Evolutionary conservation across 1,140 invertebrate genomes (phyloP), one percentile per base, ranked within the genome.

Genomic region (Formica selysi): DNA sequence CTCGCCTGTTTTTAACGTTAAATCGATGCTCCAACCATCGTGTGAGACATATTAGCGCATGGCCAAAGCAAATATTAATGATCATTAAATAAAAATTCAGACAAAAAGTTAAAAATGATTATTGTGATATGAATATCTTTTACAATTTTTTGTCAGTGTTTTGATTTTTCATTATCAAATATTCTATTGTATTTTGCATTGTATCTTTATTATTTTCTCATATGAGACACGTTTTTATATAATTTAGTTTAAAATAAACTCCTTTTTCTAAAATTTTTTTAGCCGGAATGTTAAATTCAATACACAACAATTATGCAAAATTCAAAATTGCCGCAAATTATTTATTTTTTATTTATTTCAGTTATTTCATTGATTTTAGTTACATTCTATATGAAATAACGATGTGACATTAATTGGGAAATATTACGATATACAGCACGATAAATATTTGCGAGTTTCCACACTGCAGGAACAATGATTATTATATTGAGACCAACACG

Each of bases 1-100:
- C 32, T 71, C 54, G 81, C 16, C 78, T 51, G 76, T 38, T 68
- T 89, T 89, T 59, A 74, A n/a, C 57, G 67, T 68, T 68, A 83
- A 73, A 73, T 80, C 62, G 29, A 80, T 61, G 29, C 54, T 67
- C 6, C 19, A 65, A 29, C 5, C 26, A 65, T 41, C 41, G 48
- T 44, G 11, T 8, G 32, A 79, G 11, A 51, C 19, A 7, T 22
- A 38, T 13, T 67, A 38, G 19, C 44, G 68, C 19, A 19, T 8
- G 5, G 7, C 3, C n/a, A 10, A 22, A 16, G 29, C 26, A 3
- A 62, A 76, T 11, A 11, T 36, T 36, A 38, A 62, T 22, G 22
- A 59, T 41, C 22, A 16, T 59, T 61, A 4, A 38, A 36, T 32
- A 11, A 73, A 32, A 48, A 19, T n/a, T 29, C 29, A 51, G 32